Evolutionary conservation across 2,113 vertebrate species (phyloP).

Genomic region (Tretioscincus oriximinensis): DNA sequence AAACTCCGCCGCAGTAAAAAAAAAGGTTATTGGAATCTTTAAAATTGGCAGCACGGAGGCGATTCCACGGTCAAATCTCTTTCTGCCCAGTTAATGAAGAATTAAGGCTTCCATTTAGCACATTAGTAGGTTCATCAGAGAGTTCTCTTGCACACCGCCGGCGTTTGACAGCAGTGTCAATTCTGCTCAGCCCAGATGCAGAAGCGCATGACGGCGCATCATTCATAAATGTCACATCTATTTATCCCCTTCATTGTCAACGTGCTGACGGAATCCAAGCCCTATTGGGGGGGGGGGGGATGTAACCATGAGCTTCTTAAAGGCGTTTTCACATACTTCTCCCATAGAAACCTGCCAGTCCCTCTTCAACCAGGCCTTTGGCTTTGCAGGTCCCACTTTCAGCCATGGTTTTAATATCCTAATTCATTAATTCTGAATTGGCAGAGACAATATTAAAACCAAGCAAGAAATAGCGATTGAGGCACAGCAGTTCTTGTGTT

Average conservation of each 20-base stretch:
- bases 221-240: conserved; percentile 93
- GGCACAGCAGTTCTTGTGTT: no score
- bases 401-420: no score
- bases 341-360: no score
- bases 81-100: conserved; percentile 94
- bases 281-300: conserved; percentile 49
- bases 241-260: conserved; percentile 91
- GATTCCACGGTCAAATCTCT: conserved; percentile 92
- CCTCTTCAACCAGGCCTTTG: no score
- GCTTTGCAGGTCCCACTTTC: no score
- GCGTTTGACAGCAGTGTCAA: conserved; percentile 88
- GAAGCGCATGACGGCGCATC: conserved; percentile 84
- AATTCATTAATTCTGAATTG: no score
- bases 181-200: conserved; percentile 80
- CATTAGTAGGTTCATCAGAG: conserved; percentile 91
- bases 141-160: conserved; percentile 77
- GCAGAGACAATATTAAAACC: no score
- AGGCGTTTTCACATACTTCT: conserved; percentile 31
- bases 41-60: conserved; percentile 90
- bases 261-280: conserved; percentile 82
- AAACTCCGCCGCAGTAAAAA: no score
- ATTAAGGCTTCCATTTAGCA: conserved; percentile 94
- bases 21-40: conserved; percentile 97
- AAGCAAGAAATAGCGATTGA: no score
- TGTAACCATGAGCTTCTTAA: conserved; percentile 57